Evolutionary conservation across 2,797 vertebrate species (phyloP), one percentile per base, ranked within the genome.

Genomic region (Eulemur rubriventer): DNA sequence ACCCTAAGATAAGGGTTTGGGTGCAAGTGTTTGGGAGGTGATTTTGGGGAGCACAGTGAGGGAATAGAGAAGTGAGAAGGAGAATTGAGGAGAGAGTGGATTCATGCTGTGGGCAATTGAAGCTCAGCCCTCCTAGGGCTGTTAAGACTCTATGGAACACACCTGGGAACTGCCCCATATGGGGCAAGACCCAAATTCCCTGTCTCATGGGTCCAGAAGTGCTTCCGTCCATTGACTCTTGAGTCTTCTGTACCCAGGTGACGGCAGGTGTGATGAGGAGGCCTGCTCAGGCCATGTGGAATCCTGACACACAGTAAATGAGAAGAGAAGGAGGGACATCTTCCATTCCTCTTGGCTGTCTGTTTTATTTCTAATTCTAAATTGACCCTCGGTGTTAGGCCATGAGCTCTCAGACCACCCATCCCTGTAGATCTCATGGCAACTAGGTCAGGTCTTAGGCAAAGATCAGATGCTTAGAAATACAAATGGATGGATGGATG

Each of bases 391-490:
- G 28, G 2, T 50, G 16, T 4, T 59, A 75, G 48, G 22, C 41
- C 17, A n/a, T n/a, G 41, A 70, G 48, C 75, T 59, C n/a, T 89
- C 73, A 81, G 57, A 80, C 28, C 12, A 24, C 4, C 24, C 26
- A 69, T n/a, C 11, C 20, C 16, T 63, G 7, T 20, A 73, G 67
- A 33, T 59, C 10, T 7, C 7, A 48, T 7, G 46, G 6, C 50
- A 76, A 43, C 28, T 90, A 46, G 7, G 3, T 18, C 30, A 35
- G 22, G 16, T 81, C 33, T 86, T 26, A 93, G 22, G 52, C 26
- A 69, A 73, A 88, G n/a, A 24, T 76, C 35, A 92, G 41, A 83
- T 50, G 43, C 55, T 92, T 41, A 84, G 46, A 91, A 91, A 85
- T 41, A 24, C 41, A 76, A 33, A 22, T 33, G 33, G 4, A 73